Percentiles rank a stretch among this genome's conserved stretches.
Evolutionary conservation across 2,797 vertebrate genomes (phyloP).

Genomic region (Scolopax rusticola): DNA sequence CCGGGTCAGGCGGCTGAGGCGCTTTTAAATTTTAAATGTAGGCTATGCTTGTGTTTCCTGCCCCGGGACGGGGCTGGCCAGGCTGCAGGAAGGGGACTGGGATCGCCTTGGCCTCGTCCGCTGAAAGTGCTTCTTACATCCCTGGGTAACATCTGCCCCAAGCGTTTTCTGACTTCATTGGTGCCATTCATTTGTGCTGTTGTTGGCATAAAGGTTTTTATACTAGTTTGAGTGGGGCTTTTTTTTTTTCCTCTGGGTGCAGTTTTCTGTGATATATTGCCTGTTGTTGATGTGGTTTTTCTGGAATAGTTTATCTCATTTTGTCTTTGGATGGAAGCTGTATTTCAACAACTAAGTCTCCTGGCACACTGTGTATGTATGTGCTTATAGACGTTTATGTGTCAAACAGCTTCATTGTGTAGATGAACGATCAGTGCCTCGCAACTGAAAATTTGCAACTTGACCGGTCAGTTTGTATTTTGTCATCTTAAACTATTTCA

Average conservation of each 20-base stretch:
- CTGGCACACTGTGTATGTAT: accelerated
- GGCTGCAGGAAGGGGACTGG: background rate
- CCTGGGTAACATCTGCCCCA: background rate
- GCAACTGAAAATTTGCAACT: background rate
- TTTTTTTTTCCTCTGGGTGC: background rate
- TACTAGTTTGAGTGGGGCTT: background rate
- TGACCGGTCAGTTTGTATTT: accelerated
- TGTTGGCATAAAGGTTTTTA: background rate
- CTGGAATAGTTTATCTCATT: background rate
- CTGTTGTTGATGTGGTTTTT: background rate
- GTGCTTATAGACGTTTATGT: background rate
- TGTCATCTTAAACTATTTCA: background rate
- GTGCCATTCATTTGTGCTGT: background rate
- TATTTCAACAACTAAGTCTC: background rate
- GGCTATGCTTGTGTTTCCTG: background rate
- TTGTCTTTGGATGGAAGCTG: background rate
- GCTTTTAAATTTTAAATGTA: background rate
- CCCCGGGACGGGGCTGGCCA: background rate
- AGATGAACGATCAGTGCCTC: background rate
- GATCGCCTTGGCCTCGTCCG: background rate
- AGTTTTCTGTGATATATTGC: background rate
- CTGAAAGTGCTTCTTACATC: background rate
- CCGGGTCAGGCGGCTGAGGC: background rate
- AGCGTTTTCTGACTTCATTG: background rate
- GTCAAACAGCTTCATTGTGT: background rate